Evolutionary conservation across 1,140 invertebrate genomes (phyloP).

Genomic region (Diplogasteroides magnus): DNA sequence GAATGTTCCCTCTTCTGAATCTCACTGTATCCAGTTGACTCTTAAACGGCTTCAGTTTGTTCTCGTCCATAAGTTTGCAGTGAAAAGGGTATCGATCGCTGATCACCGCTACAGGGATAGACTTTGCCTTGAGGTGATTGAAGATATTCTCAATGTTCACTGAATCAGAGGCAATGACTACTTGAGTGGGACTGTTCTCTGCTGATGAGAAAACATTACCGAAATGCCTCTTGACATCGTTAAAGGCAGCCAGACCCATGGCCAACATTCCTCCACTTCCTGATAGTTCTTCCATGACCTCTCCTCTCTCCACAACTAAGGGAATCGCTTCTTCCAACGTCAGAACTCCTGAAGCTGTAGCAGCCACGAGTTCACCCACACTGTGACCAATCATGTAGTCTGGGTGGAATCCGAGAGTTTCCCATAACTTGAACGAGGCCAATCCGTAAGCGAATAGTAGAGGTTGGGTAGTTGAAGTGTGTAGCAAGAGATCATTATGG

Average conservation of each 20-base stretch:
- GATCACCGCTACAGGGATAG: slow-evolving; percentile 19
- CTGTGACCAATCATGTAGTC: slow-evolving; percentile 23
- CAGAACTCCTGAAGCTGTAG: slow-evolving; percentile 22
- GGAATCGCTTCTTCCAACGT: slow-evolving; percentile 27
- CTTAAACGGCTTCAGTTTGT: slow-evolving; percentile 6
- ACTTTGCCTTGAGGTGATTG: slow-evolving; percentile 13
- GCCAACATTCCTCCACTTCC: slow-evolving; percentile 32
- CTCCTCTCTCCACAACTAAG: slow-evolving; percentile 23
- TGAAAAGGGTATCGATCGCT: slow-evolving; percentile 32
- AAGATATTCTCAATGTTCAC: slow-evolving; percentile 10
- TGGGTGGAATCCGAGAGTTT: slow-evolving; percentile 1
- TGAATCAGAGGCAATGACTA: slow-evolving; percentile 1
- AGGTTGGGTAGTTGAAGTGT: slow-evolving; percentile 6
- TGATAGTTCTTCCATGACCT: slow-evolving; percentile 27
- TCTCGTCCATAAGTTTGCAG: slow-evolving; percentile 25
- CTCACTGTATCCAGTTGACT: not conserved
- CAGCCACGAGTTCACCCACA: slow-evolving; percentile 33
- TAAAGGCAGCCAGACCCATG: slow-evolving; percentile 11
- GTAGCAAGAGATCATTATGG: slow-evolving; percentile 11
- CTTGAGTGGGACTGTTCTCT: slow-evolving; percentile 29
- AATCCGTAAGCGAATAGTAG: not conserved
- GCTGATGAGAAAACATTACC: slow-evolving; percentile 21
- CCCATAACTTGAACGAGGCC: not conserved
- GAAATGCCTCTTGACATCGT: slow-evolving; percentile 17
- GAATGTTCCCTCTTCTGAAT: slow-evolving; percentile 10